Percentiles rank a stretch among this genome's conserved stretches.
Evolutionary conservation across 2,113 vertebrate genomes (phyloP).

Genomic region (Perca flavescens): DNA sequence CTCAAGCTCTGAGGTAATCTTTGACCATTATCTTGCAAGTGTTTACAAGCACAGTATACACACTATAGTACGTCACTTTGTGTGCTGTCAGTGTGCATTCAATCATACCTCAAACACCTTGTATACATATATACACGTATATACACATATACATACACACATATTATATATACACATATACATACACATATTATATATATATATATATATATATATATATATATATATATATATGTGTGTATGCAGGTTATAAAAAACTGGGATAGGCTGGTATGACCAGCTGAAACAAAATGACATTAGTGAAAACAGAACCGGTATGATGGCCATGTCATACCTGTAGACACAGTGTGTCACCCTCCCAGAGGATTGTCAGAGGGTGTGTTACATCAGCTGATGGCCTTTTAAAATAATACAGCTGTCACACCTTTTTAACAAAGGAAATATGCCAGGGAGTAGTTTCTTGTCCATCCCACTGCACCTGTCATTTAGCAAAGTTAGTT

Average conservation of each 20-base stretch:
- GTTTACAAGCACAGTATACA: constrained; percentile 21
- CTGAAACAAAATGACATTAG: not conserved
- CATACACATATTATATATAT: no score
- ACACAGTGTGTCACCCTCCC: not conserved
- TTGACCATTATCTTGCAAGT: constrained; percentile 18
- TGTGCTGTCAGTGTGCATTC: not conserved
- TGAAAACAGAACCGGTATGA: not conserved
- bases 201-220: no score
- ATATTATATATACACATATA: no score
- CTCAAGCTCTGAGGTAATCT: constrained; percentile 6
- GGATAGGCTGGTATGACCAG: not conserved
- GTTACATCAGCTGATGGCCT: constrained; percentile 1
- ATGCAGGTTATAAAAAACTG: no score
- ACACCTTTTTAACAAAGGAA: not conserved
- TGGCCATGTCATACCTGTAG: not conserved
- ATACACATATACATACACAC: no score
- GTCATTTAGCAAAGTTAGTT: not conserved
- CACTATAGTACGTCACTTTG: not conserved
- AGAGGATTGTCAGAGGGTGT: not conserved
- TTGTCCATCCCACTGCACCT: accelerated
- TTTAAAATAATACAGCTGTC: not conserved
- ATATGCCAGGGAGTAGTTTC: not conserved
- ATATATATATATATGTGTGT: no score
- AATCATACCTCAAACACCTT: not conserved
- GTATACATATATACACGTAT: no score